Conservation (phyloP, 2,888 invertebrate genomes). For the Volucella zonaria region DNA sequence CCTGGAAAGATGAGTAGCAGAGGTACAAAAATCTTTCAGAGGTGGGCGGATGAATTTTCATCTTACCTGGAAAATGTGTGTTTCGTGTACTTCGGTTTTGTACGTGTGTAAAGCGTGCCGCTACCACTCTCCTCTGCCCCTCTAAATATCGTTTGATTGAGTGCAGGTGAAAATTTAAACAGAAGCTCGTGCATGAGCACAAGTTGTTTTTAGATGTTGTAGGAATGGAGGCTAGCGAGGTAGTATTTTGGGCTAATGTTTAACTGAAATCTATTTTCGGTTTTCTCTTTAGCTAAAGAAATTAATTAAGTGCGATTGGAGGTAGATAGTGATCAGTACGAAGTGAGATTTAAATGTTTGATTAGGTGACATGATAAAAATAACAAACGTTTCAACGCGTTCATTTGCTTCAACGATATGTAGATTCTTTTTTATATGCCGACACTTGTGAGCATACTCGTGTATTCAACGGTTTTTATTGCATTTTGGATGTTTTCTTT, state of each 20-base stretch:
- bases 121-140: background rate
- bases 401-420: background rate
- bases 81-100: constrained; percentile 27
- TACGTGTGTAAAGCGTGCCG: constrained; percentile 44
- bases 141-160: background rate
- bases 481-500: too few species aligned
- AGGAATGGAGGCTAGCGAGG: constrained; percentile 14
- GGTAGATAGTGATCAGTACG: constrained; percentile 20
- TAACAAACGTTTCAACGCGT: background rate
- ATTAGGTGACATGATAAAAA: constrained; percentile 52
- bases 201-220: constrained; percentile 5
- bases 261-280: constrained; percentile 32
- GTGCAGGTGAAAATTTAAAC: constrained; percentile 49
- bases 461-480: too few species aligned
- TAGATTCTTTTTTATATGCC: too few species aligned
- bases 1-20: constrained; percentile 14
- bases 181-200: background rate
- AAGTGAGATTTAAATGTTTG: constrained; percentile 52
- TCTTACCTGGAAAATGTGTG: constrained; percentile 50
- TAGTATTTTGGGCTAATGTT: background rate
- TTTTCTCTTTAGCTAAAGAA: constrained; percentile 2
- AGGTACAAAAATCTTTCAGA: constrained; percentile 1
- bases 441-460: too few species aligned
- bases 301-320: constrained; percentile 30
- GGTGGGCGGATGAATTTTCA: constrained; percentile 45